Percentiles rank a stretch among this genome's conserved stretches.
phyloP scores from a whole-genome alignment of 2,888 invertebrate genomes.

The Dryomyza anilis region DNA sequence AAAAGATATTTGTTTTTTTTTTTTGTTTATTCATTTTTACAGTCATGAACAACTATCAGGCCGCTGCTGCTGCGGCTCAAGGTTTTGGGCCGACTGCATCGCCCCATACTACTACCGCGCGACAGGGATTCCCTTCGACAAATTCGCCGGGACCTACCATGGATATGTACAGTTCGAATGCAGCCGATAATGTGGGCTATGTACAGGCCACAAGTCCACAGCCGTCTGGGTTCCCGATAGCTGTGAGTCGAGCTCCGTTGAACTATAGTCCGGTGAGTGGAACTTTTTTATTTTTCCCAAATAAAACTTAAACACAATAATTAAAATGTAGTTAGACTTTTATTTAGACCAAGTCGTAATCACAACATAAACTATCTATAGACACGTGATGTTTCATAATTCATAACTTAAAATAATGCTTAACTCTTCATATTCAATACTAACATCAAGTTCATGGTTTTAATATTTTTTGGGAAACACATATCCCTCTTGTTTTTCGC shows the following conservation, averaged over 20 bases:
- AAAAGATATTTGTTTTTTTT: background rate
- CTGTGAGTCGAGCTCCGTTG: slow-evolving; percentile 90
- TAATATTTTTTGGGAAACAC: too few species aligned
- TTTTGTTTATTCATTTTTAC: too few species aligned
- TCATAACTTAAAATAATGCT: too few species aligned
- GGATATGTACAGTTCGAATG: slow-evolving; percentile 91
- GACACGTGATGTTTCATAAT: too few species aligned
- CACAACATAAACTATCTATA: too few species aligned
- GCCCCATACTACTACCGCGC: slow-evolving; percentile 73
- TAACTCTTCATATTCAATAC: too few species aligned
- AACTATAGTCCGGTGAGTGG: slow-evolving; percentile 88
- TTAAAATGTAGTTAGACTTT: too few species aligned
- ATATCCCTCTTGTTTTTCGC: too few species aligned
- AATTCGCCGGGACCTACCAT: slow-evolving; percentile 91
- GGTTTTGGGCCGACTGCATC: slow-evolving; percentile 83
- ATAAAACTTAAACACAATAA: too few species aligned
- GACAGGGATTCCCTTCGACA: slow-evolving; percentile 85
- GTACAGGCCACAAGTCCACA: slow-evolving; percentile 97
- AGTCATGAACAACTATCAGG: slow-evolving; percentile 97
- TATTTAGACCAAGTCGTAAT: too few species aligned
- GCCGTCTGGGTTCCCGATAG: slow-evolving; percentile 93
- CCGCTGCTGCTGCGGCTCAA: slow-evolving; percentile 78
- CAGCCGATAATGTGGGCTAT: slow-evolving; percentile 87
- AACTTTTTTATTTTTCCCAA: background rate
- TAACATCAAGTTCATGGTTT: too few species aligned